Base-by-base conservation (phyloP, 1,140 invertebrate genomes). In the Solenopsis invicta region DNA sequence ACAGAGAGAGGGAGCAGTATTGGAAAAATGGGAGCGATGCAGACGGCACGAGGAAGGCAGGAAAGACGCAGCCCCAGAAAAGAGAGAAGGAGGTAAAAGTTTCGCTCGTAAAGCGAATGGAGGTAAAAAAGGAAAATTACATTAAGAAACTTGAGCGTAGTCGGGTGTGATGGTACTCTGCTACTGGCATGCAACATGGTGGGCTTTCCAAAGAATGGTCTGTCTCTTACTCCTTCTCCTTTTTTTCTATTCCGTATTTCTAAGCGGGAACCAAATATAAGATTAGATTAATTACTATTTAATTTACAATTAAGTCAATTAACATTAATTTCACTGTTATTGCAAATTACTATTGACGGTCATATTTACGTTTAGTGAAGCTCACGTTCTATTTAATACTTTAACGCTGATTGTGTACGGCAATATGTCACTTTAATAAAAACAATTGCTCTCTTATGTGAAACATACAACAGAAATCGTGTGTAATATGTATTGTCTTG, bases 81-180 rank as follows among this genome's bases (percentile, higher is more conserved):
- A 88, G 66, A 87, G 75, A 71, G 81, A 84, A 87, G 64, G 67
- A 87, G 91, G 92, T 89, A 92, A 94, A 94, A 94, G 91, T 94
- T 94, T 94, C 77, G 93, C 89, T 94, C 94, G 93, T 95, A 95
- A 95, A 94, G 89, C 91, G 93, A 94, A 92, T 92, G 92, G 92
- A 94, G 91, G 93, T 90, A 93, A 94, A 94, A 94, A 94, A 93
- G 92, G 90, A 94, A 94, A 95, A 95, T 94, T 94, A 95, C 93
- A 95, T 94, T 94, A 94, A 93, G 93, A 95, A 94, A 95, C 92
- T 94, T 92, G 92, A 89, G 92, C 90, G 92, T 82, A 91, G 91
- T 88, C 92, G 88, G 86, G 59, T 89, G 88, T 80, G 89, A 91
- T 91, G 89, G 88, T 86, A 80, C 85, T 90, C 84, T 75, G 82